These are phyloP conservation scores for Melipona bicolor DNA, from an alignment of 2,888 invertebrate genomes.

Conservation along the genomic window DNA sequence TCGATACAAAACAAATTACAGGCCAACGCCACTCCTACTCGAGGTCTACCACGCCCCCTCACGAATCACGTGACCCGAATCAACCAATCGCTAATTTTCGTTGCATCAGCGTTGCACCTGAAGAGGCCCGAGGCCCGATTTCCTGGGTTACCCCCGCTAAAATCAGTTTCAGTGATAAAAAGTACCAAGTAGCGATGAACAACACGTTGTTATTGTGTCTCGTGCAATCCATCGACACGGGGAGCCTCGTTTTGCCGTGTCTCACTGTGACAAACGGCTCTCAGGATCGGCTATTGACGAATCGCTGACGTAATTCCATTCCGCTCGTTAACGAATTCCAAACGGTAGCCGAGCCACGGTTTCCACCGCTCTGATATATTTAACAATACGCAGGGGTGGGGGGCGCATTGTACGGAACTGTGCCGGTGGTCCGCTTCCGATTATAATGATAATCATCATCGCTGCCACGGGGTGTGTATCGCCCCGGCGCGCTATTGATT, in stretches of 20 bases:
- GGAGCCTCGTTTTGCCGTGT: no score
- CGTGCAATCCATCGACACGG: background rate
- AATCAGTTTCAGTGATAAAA: background rate
- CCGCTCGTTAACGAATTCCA: slow-evolving; percentile 33
- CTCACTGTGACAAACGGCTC: slow-evolving; percentile 11
- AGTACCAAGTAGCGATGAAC: background rate
- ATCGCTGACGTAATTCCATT: slow-evolving; percentile 15
- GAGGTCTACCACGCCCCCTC: no score
- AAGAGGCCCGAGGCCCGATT: no score
- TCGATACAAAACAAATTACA: no score
- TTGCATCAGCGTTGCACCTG: no score
- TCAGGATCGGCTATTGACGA: background rate
- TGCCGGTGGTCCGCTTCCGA: background rate
- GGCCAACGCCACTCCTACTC: no score
- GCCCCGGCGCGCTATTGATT: slow-evolving; percentile 47
- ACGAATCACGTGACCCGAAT: no score
- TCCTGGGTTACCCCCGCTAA: no score
- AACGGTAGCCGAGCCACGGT: background rate
- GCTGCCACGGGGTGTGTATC: slow-evolving; percentile 32
- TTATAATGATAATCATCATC: slow-evolving; percentile 61
- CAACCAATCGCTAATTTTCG: no score
- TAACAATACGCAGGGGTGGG: slow-evolving; percentile 27
- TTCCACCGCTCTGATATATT: slow-evolving; percentile 19
- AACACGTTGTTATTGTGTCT: background rate
- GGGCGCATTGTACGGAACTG: background rate